Evolutionary conservation across 2,797 vertebrate species (phyloP).

Genomic region (Acrocephalus scirpaceus): DNA sequence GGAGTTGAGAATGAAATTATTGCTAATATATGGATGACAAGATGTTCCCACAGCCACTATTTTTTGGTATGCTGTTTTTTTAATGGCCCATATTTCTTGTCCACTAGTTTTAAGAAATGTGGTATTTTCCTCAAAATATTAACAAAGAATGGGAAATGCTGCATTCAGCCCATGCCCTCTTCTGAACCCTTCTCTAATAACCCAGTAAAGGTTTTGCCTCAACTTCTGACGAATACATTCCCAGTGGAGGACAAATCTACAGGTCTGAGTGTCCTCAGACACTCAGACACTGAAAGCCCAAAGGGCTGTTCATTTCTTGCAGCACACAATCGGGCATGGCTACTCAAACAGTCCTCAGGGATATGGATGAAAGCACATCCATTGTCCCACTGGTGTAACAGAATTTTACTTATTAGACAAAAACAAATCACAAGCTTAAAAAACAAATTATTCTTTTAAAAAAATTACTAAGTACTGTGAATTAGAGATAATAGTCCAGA

Average conservation of each 20-base stretch:
- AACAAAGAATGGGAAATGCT: not conserved
- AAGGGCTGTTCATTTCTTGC: not conserved
- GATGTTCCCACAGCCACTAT: not conserved
- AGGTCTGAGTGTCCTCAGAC: not conserved
- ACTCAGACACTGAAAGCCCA: constrained; percentile 2
- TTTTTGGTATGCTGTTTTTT: not conserved
- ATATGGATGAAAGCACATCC: not conserved
- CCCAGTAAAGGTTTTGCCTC: not conserved
- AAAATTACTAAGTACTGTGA: not conserved
- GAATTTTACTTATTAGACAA: constrained; percentile 21
- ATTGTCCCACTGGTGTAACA: not conserved
- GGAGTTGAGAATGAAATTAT: not conserved
- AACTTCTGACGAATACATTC: not conserved
- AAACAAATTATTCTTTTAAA: not conserved
- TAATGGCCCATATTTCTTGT: not conserved
- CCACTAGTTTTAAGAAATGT: not conserved
- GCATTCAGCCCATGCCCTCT: not conserved
- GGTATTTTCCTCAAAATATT: not conserved
- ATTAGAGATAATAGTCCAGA: not conserved
- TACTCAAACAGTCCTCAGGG: not conserved
- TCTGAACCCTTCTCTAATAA: not conserved
- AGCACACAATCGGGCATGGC: not conserved
- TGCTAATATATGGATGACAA: not conserved
- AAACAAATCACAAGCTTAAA: constrained; percentile 23
- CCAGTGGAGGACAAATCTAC: not conserved